Base-by-base conservation (phyloP, 1,140 invertebrate genomes). In the Sarcophaga peregrina region DNA sequence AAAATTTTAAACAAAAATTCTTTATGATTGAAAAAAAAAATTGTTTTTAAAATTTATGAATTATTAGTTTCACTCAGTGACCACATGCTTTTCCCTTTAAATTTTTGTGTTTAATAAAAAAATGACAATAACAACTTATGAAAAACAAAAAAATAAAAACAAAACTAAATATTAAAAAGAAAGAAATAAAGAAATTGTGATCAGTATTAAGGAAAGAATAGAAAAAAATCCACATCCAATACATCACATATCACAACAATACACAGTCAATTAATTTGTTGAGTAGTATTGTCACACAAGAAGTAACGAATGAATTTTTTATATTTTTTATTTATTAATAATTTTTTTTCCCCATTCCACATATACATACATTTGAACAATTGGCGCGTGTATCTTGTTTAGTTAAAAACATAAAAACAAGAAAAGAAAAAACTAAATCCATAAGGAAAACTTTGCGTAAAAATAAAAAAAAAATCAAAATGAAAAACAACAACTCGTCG, bases 321-420 rank as follows among this genome's bases (percentile, higher is more conserved):
- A n/a, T 47, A 46, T 76, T 48, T 48, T n/a, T 76, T 76, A 76
- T 76, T 47, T 5, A 47, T 73, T 73, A 25, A 47, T 47, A 45
- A 52, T 54, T 80, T 80, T 80, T 80, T 80, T 50, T 37, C n/a
- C n/a, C 15, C 68, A 37, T 13, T 37, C 11, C n/a, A 50, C 20
- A 58, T 9, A 54, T 76, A 48, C 11, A 15, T 46, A 15, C 58
- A 58, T 81, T 72, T 48, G 11, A 72, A 81, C 80, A 81, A 81
- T 81, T 81, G 80, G 80, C 80, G 80, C 80, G 80, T 81, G 80
- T 81, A 48, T 62, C 54, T 81, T 81, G 80, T 81, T 81, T 62
- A 58, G 17, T n/a, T 47, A 45, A 1, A 45, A 78, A 48, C 50
- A n/a, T n/a, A 17, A 72, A 72, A 72, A 25, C 37, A 72, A 25